These are phyloP conservation scores for Onthophagus sagittarius DNA, from an alignment of 2,888 invertebrate genomes.

Conservation along the genomic window DNA sequence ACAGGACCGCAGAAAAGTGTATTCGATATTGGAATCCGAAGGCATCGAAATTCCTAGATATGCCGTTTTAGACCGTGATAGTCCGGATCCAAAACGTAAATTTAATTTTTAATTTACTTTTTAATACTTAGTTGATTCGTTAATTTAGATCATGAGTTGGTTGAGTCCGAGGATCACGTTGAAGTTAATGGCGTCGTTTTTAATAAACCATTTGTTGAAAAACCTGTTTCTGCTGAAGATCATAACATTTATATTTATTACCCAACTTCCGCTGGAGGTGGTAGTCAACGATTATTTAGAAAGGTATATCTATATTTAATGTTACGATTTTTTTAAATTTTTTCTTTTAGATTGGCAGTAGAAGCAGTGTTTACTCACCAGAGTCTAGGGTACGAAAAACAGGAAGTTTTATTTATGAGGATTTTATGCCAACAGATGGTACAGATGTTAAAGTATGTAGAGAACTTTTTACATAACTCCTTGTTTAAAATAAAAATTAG, in stretches of 20 bases:
- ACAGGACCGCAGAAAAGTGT: slow-evolving; percentile 92
- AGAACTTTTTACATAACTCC: too few species aligned
- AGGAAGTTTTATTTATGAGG: slow-evolving; percentile 99
- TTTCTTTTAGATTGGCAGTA: slow-evolving; percentile 81
- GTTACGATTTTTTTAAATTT: slow-evolving; percentile 24
- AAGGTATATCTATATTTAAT: slow-evolving; percentile 61
- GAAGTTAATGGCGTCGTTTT: slow-evolving; percentile 94
- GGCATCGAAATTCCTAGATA: slow-evolving; percentile 98
- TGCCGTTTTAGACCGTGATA: slow-evolving; percentile 93
- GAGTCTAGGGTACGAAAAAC: slow-evolving; percentile 94
- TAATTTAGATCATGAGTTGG: slow-evolving; percentile 75
- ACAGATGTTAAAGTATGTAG: slow-evolving; percentile 50
- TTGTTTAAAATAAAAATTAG: too few species aligned
- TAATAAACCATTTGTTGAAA: slow-evolving; percentile 99
- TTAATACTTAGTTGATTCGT: not conserved
- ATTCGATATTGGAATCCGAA: slow-evolving; percentile 87
- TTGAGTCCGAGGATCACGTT: slow-evolving; percentile 95
- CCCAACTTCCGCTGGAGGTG: slow-evolving; percentile 96
- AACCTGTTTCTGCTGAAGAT: slow-evolving; percentile 98
- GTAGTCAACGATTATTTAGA: slow-evolving; percentile 94
- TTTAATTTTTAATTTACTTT: not conserved
- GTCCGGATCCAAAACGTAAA: slow-evolving; percentile 83
- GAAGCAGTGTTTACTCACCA: slow-evolving; percentile 97
- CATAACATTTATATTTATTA: slow-evolving; percentile 99
- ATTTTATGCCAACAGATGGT: slow-evolving; percentile 99